phyloP scores from a whole-genome alignment of 2,113 vertebrate species.

The Anthoscopus minutus region DNA sequence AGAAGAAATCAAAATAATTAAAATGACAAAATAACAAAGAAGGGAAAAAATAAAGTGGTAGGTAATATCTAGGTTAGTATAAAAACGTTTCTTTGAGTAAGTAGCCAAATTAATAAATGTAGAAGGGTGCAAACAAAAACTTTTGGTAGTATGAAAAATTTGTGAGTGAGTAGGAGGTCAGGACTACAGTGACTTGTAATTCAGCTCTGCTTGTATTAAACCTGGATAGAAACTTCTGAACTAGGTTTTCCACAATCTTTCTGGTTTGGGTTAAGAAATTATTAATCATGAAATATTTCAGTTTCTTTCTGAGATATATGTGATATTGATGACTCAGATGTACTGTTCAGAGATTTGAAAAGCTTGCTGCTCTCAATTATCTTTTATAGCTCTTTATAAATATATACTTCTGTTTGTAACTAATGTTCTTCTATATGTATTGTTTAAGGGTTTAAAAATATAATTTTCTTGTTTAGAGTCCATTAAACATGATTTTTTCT shows the following conservation, averaged over 20 bases:
- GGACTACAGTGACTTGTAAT: constrained; percentile 44
- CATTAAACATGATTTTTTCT: not conserved
- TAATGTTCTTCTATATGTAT: not conserved
- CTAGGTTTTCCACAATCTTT: not conserved
- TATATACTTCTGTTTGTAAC: not conserved
- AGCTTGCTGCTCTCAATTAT: not conserved
- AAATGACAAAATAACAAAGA: constrained; percentile 33
- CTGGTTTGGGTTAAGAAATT: not conserved
- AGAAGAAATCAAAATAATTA: constrained; percentile 6
- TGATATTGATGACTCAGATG: not conserved
- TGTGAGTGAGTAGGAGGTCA: constrained; percentile 38
- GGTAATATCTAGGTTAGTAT: constrained; percentile 28
- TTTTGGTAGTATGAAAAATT: constrained; percentile 45
- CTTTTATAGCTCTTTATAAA: not conserved
- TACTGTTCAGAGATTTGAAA: not conserved
- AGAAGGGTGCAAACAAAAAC: constrained; percentile 47
- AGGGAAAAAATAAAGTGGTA: not conserved
- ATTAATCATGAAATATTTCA: not conserved
- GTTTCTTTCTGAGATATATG: not conserved
- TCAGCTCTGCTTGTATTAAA: constrained; percentile 15
- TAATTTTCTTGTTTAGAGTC: not conserved
- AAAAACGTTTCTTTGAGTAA: constrained; percentile 54
- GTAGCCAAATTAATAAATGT: constrained; percentile 40
- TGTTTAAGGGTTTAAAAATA: not conserved
- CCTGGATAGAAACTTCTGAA: constrained; percentile 6